Evolutionary conservation across 2,888 invertebrate genomes (phyloP).

Genomic region (Eilema caniola): DNA sequence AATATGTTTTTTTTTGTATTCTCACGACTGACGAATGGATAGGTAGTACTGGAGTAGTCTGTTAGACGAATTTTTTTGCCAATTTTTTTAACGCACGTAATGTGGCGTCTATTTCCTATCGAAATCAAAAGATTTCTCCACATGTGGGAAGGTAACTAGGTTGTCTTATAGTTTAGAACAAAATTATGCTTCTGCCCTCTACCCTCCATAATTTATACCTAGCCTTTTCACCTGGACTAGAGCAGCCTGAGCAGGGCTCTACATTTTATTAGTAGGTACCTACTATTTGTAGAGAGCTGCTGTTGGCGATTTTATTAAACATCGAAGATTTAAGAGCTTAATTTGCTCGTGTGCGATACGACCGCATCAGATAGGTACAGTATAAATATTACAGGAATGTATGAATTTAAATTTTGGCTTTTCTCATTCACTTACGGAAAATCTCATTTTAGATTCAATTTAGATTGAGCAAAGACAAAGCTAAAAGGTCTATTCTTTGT

Average conservation of each 20-base stretch:
- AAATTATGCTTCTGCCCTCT: no score
- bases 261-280: no score
- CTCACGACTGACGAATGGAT: not conserved
- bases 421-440: conserved; percentile 6
- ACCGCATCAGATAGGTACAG: not conserved
- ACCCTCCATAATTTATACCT: no score
- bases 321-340: not conserved
- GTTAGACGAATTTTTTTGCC: no score
- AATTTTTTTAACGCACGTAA: no score
- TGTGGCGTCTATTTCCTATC: no score
- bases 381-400: not conserved
- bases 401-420: conserved; percentile 15
- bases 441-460: conserved; percentile 34
- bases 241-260: no score
- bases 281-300: no score
- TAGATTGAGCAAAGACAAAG: conserved; percentile 39
- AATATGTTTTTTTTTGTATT: not conserved
- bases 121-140: not conserved
- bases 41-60: not conserved
- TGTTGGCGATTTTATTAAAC: no score
- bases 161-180: not conserved
- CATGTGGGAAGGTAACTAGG: not conserved
- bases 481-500: conserved; percentile 31
- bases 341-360: not conserved
- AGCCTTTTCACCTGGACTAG: no score